A percentile compares a stretch with the other conserved stretches of the same genome.
phyloP scores from a whole-genome alignment of 2,113 vertebrate species.

The Oxyruncus cristatus region DNA sequence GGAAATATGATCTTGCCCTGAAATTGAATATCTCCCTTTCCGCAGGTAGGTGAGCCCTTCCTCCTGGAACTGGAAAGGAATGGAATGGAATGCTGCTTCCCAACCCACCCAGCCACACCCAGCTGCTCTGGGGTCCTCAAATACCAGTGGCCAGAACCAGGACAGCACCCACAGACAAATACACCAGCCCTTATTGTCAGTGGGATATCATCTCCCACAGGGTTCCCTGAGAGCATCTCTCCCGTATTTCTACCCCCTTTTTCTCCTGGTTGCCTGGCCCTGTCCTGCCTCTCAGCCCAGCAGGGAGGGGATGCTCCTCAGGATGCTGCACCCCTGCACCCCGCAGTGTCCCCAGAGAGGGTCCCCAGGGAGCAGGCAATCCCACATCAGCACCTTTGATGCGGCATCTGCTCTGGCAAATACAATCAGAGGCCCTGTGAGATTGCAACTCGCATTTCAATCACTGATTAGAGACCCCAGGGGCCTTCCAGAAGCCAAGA shows the following conservation, averaged over 20 bases:
- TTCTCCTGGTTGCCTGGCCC: background rate
- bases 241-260: background rate
- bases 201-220: background rate
- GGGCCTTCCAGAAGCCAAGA: background rate
- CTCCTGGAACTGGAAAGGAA: too few species aligned
- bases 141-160: background rate
- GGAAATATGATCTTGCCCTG: background rate
- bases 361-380: background rate
- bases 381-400: background rate
- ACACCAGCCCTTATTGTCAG: background rate
- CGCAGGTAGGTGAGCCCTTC: fast-evolving
- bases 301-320: background rate
- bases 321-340: fast-evolving
- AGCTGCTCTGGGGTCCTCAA: background rate
- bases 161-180: background rate
- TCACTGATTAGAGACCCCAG: background rate
- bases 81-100: background rate
- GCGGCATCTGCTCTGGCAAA: fast-evolving
- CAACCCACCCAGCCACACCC: fast-evolving
- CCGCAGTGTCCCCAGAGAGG: background rate
- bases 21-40: background rate
- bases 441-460: background rate
- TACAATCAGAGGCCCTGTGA: background rate
- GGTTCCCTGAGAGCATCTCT: background rate
- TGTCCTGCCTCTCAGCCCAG: background rate